Conservation (phyloP, 1,140 invertebrate genomes). For the fruit fly (Drosophila melanogaster) region DNA sequence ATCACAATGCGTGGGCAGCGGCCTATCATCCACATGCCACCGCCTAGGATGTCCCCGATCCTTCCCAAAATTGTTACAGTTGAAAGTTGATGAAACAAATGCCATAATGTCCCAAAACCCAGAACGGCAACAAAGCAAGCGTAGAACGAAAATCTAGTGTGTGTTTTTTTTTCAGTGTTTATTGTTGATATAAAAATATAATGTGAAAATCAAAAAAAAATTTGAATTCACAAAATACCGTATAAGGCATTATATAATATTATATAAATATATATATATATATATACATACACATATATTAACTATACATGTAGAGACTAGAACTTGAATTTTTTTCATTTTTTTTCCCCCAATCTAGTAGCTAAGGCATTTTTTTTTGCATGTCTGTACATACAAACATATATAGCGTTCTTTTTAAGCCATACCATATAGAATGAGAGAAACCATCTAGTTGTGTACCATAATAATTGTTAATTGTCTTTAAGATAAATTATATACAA, state of each 20-base stretch:
- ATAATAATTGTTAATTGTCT: conserved; percentile 79
- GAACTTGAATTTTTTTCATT: conserved; percentile 39
- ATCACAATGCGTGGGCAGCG: conserved; percentile 73
- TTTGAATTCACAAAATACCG: conserved; percentile 5
- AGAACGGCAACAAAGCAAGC: conserved; percentile 10
- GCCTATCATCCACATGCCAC: conserved; percentile 78
- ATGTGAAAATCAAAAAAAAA: conserved; percentile 35
- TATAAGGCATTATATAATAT: conserved; percentile 20
- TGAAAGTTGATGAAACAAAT: conserved; percentile 10
- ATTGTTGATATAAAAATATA: conserved; percentile 32
- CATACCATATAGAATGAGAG: conserved; percentile 33
- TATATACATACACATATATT: conserved; percentile 25
- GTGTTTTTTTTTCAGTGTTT: conserved; percentile 45
- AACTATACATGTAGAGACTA: conserved; percentile 34
- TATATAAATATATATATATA: conserved; percentile 27
- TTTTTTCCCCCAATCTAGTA: conserved; percentile 54
- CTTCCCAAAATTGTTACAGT: conserved; percentile 28
- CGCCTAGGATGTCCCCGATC: conserved; percentile 36
- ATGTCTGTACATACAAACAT: conserved; percentile 64
- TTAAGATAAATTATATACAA: conserved; percentile 77
- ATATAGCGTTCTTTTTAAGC: conserved; percentile 34
- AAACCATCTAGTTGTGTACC: conserved; percentile 56
- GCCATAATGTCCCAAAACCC: conserved; percentile 29
- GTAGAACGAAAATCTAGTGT: conserved; percentile 43
- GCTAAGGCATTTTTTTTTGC: conserved; percentile 67